A percentile compares a stretch with the other conserved stretches of the same genome.
phyloP scores from a whole-genome alignment of 2,888 invertebrate species.

The Sphaerophoria rueppellii region DNA sequence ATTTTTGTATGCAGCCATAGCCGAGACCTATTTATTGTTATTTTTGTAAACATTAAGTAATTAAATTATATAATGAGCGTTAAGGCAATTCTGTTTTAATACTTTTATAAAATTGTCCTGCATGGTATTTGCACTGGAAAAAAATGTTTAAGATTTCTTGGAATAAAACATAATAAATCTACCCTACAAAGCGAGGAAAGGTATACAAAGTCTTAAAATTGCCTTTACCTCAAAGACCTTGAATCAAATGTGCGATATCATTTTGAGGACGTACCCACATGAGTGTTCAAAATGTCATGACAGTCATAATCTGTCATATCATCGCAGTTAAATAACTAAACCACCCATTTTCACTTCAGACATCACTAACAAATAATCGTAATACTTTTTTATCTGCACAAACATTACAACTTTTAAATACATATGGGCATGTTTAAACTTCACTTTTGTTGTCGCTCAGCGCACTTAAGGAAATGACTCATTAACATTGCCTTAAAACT shows the following conservation, averaged over 20 bases:
- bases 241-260: neutral
- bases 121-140: neutral
- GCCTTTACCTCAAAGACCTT: neutral
- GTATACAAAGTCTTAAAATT: neutral
- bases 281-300: neutral
- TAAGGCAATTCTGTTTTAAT: too few species aligned
- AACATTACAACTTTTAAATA: slow-evolving; percentile 13
- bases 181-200: neutral
- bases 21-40: too few species aligned
- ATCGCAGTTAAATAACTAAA: neutral
- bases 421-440: neutral
- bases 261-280: neutral
- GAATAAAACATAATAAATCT: neutral
- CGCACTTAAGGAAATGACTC: neutral
- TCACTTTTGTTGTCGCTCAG: neutral
- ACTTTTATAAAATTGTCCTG: neutral
- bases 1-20: too few species aligned
- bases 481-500: slow-evolving; percentile 1
- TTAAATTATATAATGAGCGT: too few species aligned
- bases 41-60: too few species aligned
- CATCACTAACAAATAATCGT: slow-evolving; percentile 9
- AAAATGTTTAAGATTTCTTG: neutral
- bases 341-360: slow-evolving; percentile 6
- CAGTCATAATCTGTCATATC: neutral
- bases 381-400: slow-evolving; percentile 12